Conservation (phyloP, 1,140 invertebrate species). For the Yoshiicerus persimilis region DNA sequence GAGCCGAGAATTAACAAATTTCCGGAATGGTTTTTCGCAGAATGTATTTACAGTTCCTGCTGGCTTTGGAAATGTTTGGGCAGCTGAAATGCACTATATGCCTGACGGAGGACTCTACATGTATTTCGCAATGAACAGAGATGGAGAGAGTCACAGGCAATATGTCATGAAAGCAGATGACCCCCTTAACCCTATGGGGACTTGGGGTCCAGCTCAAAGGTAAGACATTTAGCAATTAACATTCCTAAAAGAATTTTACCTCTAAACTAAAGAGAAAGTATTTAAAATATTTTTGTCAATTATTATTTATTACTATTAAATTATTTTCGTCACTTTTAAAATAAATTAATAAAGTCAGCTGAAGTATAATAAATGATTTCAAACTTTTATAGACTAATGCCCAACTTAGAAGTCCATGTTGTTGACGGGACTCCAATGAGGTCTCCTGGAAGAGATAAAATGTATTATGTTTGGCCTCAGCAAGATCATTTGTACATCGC, state of each 20-base stretch:
- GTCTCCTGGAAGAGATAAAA: background rate
- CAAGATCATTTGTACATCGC: conserved; percentile 1
- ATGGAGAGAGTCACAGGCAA: background rate
- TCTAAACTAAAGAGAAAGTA: too few relatives aligned
- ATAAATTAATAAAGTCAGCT: background rate
- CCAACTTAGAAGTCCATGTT: background rate
- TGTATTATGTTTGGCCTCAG: conserved; percentile 20
- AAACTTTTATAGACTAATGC: background rate
- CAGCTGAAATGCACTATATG: conserved; percentile 11
- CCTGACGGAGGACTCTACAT: conserved; percentile 20
- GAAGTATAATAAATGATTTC: background rate
- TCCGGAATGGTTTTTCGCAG: background rate
- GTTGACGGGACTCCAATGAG: conserved; percentile 3
- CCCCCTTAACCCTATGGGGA: background rate
- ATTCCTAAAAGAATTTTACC: background rate
- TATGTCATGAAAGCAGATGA: conserved; percentile 26
- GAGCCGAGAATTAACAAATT: conserved; percentile 21
- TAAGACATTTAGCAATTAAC: background rate
- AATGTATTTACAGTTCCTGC: background rate
- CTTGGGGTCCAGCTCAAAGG: background rate
- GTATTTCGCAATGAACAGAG: background rate
- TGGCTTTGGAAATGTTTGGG: background rate
- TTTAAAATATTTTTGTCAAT: too few relatives aligned
- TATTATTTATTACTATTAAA: background rate
- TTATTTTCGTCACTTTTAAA: background rate